Evolutionary conservation across 2,797 vertebrate species (phyloP).

Genomic region (Poeciliopsis turneri): DNA sequence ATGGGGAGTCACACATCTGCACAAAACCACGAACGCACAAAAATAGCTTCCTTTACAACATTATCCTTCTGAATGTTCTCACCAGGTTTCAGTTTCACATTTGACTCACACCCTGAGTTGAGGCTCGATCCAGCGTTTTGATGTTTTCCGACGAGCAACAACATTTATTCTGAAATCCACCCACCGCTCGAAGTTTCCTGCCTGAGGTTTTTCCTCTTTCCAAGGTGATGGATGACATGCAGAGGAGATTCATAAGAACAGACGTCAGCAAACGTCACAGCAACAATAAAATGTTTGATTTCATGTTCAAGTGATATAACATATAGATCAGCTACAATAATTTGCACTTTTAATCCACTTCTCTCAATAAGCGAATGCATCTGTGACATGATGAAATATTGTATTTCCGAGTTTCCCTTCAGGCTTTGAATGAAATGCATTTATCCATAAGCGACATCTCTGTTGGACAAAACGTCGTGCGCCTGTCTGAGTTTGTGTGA

Average conservation of each 20-base stretch:
- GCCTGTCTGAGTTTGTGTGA: background rate
- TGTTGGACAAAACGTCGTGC: background rate
- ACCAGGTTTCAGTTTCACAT: background rate
- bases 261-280: background rate
- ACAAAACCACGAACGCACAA: background rate
- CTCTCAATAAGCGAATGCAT: background rate
- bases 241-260: background rate
- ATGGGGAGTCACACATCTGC: background rate
- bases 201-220: background rate
- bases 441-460: background rate
- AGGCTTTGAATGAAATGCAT: background rate
- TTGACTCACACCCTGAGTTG: background rate
- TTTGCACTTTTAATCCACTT: background rate
- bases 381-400: background rate
- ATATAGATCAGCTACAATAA: background rate
- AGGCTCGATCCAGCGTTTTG: background rate
- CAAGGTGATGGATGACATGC: background rate
- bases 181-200: background rate
- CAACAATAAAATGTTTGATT: background rate
- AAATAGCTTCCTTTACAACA: slow-evolving; percentile 5
- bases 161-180: background rate
- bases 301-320: background rate
- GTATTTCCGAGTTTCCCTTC: background rate
- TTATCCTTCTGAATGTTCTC: background rate
- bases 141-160: background rate